A percentile compares a stretch with the other conserved stretches of the same genome.
These are phyloP conservation scores for Tenthredo livida DNA, from an alignment of 2,888 invertebrate genomes.

Conservation along the genomic window DNA sequence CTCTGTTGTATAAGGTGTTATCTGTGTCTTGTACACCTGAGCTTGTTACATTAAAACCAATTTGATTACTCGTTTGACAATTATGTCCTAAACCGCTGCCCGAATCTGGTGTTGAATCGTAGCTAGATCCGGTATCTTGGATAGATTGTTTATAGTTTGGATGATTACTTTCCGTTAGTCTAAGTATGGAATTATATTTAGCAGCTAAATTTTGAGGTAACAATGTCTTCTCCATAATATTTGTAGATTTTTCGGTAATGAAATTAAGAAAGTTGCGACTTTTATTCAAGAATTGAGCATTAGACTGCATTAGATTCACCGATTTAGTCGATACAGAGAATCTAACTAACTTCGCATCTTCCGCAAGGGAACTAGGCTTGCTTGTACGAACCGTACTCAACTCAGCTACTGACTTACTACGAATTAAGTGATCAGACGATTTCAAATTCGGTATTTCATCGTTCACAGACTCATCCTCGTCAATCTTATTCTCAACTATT, in stretches of 20 bases:
- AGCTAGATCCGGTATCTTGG: conserved; percentile 45
- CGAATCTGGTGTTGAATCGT: conserved; percentile 33
- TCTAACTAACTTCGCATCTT: conserved; percentile 72
- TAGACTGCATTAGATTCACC: conserved; percentile 72
- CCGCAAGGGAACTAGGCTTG: conserved; percentile 55
- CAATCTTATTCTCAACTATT: neutral
- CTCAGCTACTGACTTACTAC: conserved; percentile 7
- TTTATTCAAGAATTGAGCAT: conserved; percentile 73
- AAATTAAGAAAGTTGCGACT: conserved; percentile 73
- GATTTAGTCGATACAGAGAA: conserved; percentile 72
- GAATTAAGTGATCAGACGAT: neutral
- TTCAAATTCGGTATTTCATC: neutral
- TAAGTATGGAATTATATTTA: conserved; percentile 62
- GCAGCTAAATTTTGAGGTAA: conserved; percentile 70
- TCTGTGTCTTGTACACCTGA: neutral
- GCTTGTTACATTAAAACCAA: conserved; percentile 28
- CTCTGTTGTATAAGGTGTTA: conserved; percentile 22
- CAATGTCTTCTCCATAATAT: conserved; percentile 74
- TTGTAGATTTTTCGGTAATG: conserved; percentile 74
- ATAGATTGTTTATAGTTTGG: conserved; percentile 54
- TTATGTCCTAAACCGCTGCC: conserved; percentile 29
- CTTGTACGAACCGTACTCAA: conserved; percentile 1
- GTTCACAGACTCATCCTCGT: neutral
- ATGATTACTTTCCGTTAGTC: conserved; percentile 47
- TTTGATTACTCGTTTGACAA: conserved; percentile 15